phyloP scores from a whole-genome alignment of 2,113 vertebrate genomes.

The Oxygymnocypris stewartii region DNA sequence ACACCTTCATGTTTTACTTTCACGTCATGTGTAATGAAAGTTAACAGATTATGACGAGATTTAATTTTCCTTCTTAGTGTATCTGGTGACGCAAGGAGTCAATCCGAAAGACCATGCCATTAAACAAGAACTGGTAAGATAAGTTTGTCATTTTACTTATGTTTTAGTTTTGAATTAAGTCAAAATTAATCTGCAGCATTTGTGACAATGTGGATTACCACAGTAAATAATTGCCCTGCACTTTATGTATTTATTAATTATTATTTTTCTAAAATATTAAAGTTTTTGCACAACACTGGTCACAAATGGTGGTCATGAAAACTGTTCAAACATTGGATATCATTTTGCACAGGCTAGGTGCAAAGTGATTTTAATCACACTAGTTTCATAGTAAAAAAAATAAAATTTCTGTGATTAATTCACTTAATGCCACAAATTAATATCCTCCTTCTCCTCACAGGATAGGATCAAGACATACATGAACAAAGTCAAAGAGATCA shows the following conservation, averaged over 20 bases:
- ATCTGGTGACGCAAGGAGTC: slow-evolving; percentile 90
- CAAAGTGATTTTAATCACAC: background rate
- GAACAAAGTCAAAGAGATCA: slow-evolving; percentile 94
- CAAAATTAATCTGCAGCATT: background rate
- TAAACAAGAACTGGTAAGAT: slow-evolving; percentile 92
- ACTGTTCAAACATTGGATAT: background rate
- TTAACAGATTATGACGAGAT: background rate
- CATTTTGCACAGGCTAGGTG: background rate
- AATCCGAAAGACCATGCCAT: slow-evolving; percentile 96
- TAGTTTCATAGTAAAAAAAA: background rate
- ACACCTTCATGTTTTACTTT: background rate
- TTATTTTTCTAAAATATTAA: too few species aligned
- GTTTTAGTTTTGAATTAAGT: background rate
- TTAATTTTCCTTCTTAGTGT: slow-evolving; percentile 76
- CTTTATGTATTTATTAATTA: too few species aligned
- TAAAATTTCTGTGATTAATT: background rate
- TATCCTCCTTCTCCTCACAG: slow-evolving; percentile 66
- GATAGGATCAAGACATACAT: slow-evolving; percentile 92
- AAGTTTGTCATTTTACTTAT: background rate
- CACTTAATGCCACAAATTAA: background rate
- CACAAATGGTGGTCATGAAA: too few species aligned
- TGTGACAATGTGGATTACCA: background rate
- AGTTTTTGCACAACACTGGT: too few species aligned
- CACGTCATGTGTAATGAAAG: background rate
- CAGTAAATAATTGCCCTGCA: background rate